Evolutionary conservation across 2,888 invertebrate species (phyloP), one percentile per base, ranked within the genome.

Genomic region (Julus scanicus): DNA sequence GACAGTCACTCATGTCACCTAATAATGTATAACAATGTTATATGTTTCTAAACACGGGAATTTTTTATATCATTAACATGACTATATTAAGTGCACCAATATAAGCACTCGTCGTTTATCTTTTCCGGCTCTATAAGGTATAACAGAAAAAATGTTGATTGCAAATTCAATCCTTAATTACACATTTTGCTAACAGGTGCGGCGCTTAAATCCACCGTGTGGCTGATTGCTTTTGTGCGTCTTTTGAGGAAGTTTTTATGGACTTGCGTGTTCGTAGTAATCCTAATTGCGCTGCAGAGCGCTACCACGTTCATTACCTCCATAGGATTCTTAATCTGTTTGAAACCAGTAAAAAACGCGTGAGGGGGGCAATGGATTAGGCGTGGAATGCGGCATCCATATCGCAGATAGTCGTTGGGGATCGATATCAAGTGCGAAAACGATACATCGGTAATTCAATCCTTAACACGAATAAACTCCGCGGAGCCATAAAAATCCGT

Each of bases 381-480:
- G 63, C 63, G 6, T 20, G 63, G 63, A 71, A 20, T 71, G 63
- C 6, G 53, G n/a, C 57, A n/a, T 63, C n/a, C 57, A 63, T 63
- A n/a, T n/a, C 57, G n/a, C n/a, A n/a, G n/a, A n/a, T 63, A 6
- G 63, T 5, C 63, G 6, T 20, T 20, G 20, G 63, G 63, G 63
- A 71, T 71, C 63, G 63, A 71, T 71, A 20, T 9, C 63, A 17
- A 71, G 63, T 71, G 63, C 63, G 63, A 71, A 71, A 71, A 71
- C 63, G 63, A 71, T 71, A 71, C 63, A 71, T 71, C 63, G 63
- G 63, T 71, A 71, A 71, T 71, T 71, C 63, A 71, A 71, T 71
- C 63, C 63, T 71, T 71, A 71, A 71, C 63, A 71, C 63, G 63
- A 71, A 71, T 71, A 71, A 71, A 29, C 63, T 71, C 63, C 20